Percentiles rank a stretch among this genome's conserved stretches.
phyloP scores from a whole-genome alignment of 2,888 invertebrate species.

The Ochropacha duplaris region DNA sequence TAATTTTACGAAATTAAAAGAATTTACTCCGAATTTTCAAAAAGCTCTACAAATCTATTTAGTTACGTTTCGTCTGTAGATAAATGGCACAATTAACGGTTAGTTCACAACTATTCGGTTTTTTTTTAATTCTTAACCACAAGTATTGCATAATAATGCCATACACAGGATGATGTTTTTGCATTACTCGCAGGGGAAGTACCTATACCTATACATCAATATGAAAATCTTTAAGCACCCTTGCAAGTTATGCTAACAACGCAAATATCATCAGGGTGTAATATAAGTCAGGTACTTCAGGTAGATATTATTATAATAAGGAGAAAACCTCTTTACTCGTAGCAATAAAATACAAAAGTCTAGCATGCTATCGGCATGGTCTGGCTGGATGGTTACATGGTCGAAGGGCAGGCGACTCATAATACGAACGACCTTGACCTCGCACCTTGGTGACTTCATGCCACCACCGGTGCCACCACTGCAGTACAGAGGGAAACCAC shows the following conservation, averaged over 20 bases:
- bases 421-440: slow-evolving; percentile 53
- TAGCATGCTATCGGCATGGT: slow-evolving; percentile 18
- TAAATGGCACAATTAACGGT: too few species aligned
- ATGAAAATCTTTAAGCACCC: too few species aligned
- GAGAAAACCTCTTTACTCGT: background rate
- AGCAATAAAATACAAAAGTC: slow-evolving; percentile 9
- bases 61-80: too few species aligned
- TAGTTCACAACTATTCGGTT: too few species aligned
- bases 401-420: slow-evolving; percentile 32
- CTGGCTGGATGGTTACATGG: background rate
- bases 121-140: too few species aligned
- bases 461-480: slow-evolving; percentile 43
- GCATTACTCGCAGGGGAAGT: too few species aligned
- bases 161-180: too few species aligned
- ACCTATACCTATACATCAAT: too few species aligned
- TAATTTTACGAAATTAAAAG: background rate
- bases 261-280: background rate
- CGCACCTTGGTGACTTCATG: slow-evolving; percentile 29
- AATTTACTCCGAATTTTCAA: background rate
- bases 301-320: background rate
- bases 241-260: too few species aligned
- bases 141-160: too few species aligned
- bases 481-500: slow-evolving; percentile 49
- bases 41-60: background rate
- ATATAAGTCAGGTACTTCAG: background rate